Percentiles rank a stretch among this genome's conserved stretches.
These are phyloP conservation scores for Zoroaster sp. DNA, from an alignment of 53 echinoderm and acorn worm genomes.

Conservation along the genomic window DNA sequence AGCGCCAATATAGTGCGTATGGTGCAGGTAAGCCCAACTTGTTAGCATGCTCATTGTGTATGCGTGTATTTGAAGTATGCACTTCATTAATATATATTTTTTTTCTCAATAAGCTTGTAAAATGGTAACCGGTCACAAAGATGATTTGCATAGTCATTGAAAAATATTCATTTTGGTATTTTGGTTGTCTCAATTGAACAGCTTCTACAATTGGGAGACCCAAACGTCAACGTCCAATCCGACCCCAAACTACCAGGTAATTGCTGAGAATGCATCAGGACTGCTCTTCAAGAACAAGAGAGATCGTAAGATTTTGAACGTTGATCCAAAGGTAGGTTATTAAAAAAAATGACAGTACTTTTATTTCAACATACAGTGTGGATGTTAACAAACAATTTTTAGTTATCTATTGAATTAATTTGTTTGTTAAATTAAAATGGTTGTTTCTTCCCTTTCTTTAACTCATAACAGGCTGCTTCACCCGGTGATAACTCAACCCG, in stretches of 20 bases:
- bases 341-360: too few relatives aligned
- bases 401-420: not conserved
- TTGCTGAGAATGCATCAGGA: slow-evolving; percentile 97
- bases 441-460: not conserved
- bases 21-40: too few relatives aligned
- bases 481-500: slow-evolving; percentile 98
- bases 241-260: slow-evolving; percentile 98
- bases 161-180: not conserved
- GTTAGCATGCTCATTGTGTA: too few relatives aligned
- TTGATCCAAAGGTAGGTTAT: slow-evolving; percentile 84
- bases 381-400: not conserved
- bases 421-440: not conserved
- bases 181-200: not conserved
- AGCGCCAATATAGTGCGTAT: too few relatives aligned
- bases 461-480: slow-evolving; percentile 71
- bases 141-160: not conserved
- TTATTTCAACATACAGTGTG: not conserved
- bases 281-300: slow-evolving; percentile 97
- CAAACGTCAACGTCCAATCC: slow-evolving; percentile 98
- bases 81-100: too few relatives aligned
- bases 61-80: too few relatives aligned
- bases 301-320: slow-evolving; percentile 91
- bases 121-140: too few relatives aligned
- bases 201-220: slow-evolving; percentile 99
- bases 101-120: too few relatives aligned